A percentile compares a stretch with the other conserved stretches of the same genome.
These are phyloP conservation scores for Carassius gibelio DNA, from an alignment of 2,113 vertebrate genomes.

Conservation along the genomic window DNA sequence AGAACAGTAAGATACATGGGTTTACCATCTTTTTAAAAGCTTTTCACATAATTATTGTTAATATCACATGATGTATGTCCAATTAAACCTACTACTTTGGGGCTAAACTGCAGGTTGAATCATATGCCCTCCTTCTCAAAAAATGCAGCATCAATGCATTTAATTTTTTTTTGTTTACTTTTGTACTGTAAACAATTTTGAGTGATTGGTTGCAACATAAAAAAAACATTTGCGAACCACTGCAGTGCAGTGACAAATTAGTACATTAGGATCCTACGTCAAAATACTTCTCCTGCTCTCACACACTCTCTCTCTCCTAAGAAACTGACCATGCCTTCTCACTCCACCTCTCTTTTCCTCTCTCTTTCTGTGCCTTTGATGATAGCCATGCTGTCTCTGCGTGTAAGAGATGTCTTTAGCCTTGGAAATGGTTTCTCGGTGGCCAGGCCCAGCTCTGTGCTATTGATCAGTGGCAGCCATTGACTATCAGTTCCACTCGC, in stretches of 20 bases:
- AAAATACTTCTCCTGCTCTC: slow-evolving; percentile 5
- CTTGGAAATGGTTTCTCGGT: slow-evolving; percentile 56
- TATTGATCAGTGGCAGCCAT: slow-evolving; percentile 73
- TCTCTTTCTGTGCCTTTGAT: background rate
- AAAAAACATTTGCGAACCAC: background rate
- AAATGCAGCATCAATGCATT: background rate
- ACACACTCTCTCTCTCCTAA: too few relatives aligned
- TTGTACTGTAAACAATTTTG: background rate
- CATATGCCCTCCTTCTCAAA: background rate
- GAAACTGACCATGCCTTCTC: too few relatives aligned
- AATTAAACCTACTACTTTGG: background rate
- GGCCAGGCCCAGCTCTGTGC: slow-evolving; percentile 52
- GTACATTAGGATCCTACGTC: background rate
- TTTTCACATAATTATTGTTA: too few relatives aligned
- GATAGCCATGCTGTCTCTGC: slow-evolving; percentile 31
- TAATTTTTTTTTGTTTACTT: background rate
- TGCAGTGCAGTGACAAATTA: background rate
- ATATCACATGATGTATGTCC: too few relatives aligned
- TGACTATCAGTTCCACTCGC: slow-evolving; percentile 79
- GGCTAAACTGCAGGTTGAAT: background rate
- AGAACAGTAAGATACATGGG: too few relatives aligned
- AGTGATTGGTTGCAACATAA: background rate
- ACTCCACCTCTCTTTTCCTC: too few relatives aligned
- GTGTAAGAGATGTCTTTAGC: slow-evolving; percentile 52
- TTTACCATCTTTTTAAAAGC: too few relatives aligned